Evolutionary conservation across 2,888 invertebrate genomes (phyloP), one percentile per base, ranked within the genome.

Genomic region (Eupithecia pulchellata): DNA sequence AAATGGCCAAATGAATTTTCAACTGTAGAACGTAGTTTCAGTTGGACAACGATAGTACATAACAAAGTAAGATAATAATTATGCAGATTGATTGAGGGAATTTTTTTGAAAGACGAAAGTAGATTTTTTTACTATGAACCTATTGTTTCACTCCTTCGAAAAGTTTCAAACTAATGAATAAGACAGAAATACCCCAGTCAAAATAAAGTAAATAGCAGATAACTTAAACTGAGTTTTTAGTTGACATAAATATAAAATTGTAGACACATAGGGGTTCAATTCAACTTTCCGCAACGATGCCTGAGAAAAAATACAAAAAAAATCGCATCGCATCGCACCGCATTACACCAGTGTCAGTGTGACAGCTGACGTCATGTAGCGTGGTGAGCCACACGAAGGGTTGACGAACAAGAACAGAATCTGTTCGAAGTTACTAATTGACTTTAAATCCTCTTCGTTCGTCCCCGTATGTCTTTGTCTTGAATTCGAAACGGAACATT

Each of bases 321-420:
- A 47, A 20, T 47, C 42, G 42, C 20, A 20, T 47, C 42, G n/a
- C n/a, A 6, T 42, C 42, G 42, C 42, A 47, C 9, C 42, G 42
- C 42, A 42, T 42, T 5, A 20, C 20, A n/a, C 9, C 42, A 47
- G 2, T 9, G 42, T 47, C 42, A 47, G 2, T 9, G 42, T 47
- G n/a, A n/a, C 42, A 20, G 42, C 42, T 47, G 20, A 47, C 20
- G 9, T 20, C 42, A 47, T 47, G n/a, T 47, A n/a, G 20, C 20
- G 20, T 20, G 42, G 20, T 47, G 42, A 47, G 42, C 42, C n/a
- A 47, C 42, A 20, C 20, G 42, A 42, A 47, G 42, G 9, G 42
- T 42, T 42, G 42, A n/a, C n/a, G 42, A n/a, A n/a, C 39, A 39
- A 42, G 42, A 20, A 47, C 42, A n/a, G 42, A 47, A 47, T 47